Percentiles rank a stretch among this genome's conserved stretches.
These are phyloP conservation scores for Cyclargus thomasi DNA, from an alignment of 1,140 invertebrate genomes.

Conservation along the genomic window DNA sequence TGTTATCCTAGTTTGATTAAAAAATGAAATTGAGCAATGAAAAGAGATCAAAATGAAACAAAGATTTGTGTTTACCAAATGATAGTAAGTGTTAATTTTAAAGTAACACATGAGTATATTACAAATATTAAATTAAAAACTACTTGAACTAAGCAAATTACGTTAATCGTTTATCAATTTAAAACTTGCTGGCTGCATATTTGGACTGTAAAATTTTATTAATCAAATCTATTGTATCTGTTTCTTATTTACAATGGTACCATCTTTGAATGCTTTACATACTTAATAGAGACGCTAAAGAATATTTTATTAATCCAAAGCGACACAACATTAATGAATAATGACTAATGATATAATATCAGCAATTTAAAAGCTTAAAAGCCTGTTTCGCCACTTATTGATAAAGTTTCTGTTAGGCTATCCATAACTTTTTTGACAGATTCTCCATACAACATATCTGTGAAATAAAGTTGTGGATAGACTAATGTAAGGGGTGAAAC, in stretches of 20 bases:
- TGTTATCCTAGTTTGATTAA: not conserved
- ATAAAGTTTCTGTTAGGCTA: too few species aligned
- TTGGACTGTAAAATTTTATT: not conserved
- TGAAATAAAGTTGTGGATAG: too few species aligned
- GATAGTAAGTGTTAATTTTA: not conserved
- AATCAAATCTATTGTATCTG: not conserved
- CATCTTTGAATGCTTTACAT: too few species aligned
- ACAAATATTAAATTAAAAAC: not conserved
- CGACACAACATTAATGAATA: not conserved
- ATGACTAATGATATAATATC: not conserved
- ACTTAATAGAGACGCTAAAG: too few species aligned
- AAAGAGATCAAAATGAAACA: slow-evolving; percentile 28
- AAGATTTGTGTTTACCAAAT: not conserved
- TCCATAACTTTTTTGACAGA: too few species aligned
- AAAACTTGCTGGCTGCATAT: not conserved
- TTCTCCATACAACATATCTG: too few species aligned
- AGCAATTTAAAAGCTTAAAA: not conserved
- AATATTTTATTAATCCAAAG: not conserved
- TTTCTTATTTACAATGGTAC: not conserved
- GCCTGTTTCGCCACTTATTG: too few species aligned
- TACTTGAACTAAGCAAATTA: not conserved
- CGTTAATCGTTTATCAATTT: not conserved
- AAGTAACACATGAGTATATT: not conserved
- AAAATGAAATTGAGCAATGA: slow-evolving; percentile 26
- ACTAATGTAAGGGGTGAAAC: too few species aligned